These are phyloP conservation scores for Drosophila pachea DNA, from an alignment of 1,140 invertebrate genomes.

Conservation along the genomic window DNA sequence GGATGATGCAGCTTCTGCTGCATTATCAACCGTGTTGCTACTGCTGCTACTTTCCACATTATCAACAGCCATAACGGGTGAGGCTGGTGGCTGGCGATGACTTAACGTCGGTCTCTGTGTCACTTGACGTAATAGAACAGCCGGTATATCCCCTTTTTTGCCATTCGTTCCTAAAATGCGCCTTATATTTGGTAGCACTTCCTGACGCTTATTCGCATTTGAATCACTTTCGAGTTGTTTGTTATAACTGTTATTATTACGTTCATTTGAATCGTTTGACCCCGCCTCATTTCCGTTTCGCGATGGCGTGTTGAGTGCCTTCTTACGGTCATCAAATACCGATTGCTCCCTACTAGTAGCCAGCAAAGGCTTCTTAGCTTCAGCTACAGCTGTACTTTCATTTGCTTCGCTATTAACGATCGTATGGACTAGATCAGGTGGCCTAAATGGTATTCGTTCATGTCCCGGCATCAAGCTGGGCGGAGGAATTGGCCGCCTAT, in stretches of 20 bases:
- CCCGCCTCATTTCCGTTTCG: conserved; percentile 66
- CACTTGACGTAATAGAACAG: conserved; percentile 84
- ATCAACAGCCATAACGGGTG: conserved; percentile 57
- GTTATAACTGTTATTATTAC: conserved; percentile 13
- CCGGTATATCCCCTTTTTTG: conserved; percentile 87
- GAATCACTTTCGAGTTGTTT: conserved; percentile 3
- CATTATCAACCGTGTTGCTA: conserved; percentile 21
- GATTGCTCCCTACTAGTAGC: conserved; percentile 35
- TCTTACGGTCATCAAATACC: conserved; percentile 80
- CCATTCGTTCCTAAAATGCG: conserved; percentile 90
- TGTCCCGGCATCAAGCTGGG: conserved; percentile 87
- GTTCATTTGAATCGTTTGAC: conserved; percentile 7
- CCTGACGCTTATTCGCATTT: conserved; percentile 78
- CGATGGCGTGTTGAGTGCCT: conserved; percentile 86
- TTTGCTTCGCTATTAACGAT: conserved; percentile 26
- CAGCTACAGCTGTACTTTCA: conserved; percentile 21
- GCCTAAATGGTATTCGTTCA: conserved; percentile 88
- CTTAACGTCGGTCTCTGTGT: conserved; percentile 80
- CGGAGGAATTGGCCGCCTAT: conserved; percentile 85
- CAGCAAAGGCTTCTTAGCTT: conserved; percentile 36
- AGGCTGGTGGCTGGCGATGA: conserved; percentile 63
- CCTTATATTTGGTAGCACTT: conserved; percentile 86
- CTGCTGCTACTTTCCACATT: conserved; percentile 27
- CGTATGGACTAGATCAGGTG: conserved; percentile 73
- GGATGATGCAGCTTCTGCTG: neutral